phyloP scores from a whole-genome alignment of 2,797 vertebrate species.

The Macrochelys suwanniensis region DNA sequence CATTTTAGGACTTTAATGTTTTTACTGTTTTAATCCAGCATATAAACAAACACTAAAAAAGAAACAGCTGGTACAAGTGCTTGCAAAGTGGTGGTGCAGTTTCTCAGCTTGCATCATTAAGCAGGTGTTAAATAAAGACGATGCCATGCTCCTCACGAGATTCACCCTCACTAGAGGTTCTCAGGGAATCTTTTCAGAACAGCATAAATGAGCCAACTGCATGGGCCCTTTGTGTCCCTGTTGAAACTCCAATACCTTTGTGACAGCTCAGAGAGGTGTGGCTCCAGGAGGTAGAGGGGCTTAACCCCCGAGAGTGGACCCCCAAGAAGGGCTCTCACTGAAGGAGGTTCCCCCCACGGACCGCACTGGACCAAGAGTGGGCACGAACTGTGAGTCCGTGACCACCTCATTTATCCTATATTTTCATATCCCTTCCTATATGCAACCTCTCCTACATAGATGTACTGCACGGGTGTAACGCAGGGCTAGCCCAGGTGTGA shows the following conservation, averaged over 20 bases:
- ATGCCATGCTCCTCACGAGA: constrained; percentile 5
- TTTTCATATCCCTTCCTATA: background rate
- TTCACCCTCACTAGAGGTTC: background rate
- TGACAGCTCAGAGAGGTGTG: no score
- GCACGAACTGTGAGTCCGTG: no score
- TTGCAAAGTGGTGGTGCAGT: background rate
- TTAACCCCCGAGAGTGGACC: no score
- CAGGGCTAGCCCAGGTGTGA: background rate
- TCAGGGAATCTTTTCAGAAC: background rate
- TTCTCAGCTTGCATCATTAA: constrained; percentile 10
- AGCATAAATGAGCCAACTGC: background rate
- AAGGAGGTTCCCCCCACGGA: no score
- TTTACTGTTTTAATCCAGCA: constrained; percentile 53
- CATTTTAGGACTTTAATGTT: constrained; percentile 35
- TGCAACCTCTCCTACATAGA: background rate
- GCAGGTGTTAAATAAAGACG: constrained; percentile 45
- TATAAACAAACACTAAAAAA: constrained; percentile 20
- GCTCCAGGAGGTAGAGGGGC: no score
- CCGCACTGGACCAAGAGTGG: no score
- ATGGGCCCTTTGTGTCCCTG: fast-evolving
- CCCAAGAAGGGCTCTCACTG: no score
- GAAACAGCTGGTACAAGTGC: constrained; percentile 52
- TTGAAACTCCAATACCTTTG: background rate
- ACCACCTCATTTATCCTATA: background rate
- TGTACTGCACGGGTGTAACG: background rate